Base-by-base conservation (phyloP, 1,140 invertebrate species). In the Capitella teleta region DNA sequence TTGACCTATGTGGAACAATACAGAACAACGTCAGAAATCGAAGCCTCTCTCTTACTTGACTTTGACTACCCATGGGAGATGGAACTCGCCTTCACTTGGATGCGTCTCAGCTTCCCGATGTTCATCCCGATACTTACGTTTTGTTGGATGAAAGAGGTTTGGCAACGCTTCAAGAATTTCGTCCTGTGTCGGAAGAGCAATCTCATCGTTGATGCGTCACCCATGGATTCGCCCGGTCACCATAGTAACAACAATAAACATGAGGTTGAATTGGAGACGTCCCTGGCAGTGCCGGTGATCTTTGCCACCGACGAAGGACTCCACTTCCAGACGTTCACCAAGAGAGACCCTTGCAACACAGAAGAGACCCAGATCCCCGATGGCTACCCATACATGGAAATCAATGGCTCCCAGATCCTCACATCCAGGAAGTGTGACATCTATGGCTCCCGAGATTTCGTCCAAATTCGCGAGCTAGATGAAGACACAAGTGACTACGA, bases 281-380 rank as follows among this genome's bases (percentile, higher is more conserved):
- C 5, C 1, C 62, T 63, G 32, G 61, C 60, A 34, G 60, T 66
- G 23, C 66, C 66, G 5, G 64, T 67, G 8, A 52, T 68, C 19
- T 67, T 68, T 59, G 66, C 66, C 8, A 68, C 63, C 3, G 57
- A 63, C n/a, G 51, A 61, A 36, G 66, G 66, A n/a, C 59, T 68
- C 2, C 62, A 63, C 40, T 59, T 67, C 16, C 54, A 62, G 51
- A 66, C 58, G 12, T 55, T 37, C 5, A 49, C 54, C 23, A 36
- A 49, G 12, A 47, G 55, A 25, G 48, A 52, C 25, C 50, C 40
- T 26, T 26, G 25, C 28, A 19, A 32, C 28, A 18, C 18, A 16
- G n/a, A 18, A 16, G 32, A 18, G 19, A 32, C 21, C 45, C 21
- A 26, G 28, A 18, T 16, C 2, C 23, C 26, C 2, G 43, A 24